A percentile compares a stretch with the other conserved stretches of the same genome.
phyloP scores from a whole-genome alignment of 2,797 vertebrate genomes.

The Clamator glandarius region DNA sequence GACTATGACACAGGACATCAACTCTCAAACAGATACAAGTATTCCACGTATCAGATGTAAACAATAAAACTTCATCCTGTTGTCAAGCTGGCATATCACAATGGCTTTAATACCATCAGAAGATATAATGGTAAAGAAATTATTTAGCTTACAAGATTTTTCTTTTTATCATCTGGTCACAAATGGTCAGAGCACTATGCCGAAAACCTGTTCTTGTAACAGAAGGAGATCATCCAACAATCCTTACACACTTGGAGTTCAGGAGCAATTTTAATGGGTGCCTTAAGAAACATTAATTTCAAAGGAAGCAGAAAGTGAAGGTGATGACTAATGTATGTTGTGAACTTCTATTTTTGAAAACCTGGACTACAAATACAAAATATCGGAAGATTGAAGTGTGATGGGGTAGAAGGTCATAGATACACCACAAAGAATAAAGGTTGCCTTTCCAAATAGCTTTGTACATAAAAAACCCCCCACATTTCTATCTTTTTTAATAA shows the following conservation, averaged over 20 bases:
- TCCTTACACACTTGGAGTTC: not conserved
- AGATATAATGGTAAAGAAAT: not conserved
- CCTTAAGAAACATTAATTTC: not conserved
- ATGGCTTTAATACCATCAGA: not conserved
- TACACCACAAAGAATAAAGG: not conserved
- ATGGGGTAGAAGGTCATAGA: not conserved
- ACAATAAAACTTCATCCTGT: not conserved
- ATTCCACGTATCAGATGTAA: not conserved
- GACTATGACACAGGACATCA: not conserved
- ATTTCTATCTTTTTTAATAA: not conserved
- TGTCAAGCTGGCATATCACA: not conserved
- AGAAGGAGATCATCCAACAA: not conserved
- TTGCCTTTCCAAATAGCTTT: not conserved
- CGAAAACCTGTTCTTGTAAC: not conserved
- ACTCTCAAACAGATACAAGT: not conserved
- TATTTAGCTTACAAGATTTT: not conserved
- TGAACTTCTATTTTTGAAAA: slow-evolving; percentile 9
- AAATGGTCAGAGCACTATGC: not conserved
- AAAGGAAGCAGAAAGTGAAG: not conserved
- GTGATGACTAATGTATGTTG: not conserved
- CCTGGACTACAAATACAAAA: not conserved
- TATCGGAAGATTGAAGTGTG: not conserved
- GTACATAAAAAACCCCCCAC: not conserved
- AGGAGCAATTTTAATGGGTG: not conserved
- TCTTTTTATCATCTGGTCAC: not conserved